These are phyloP conservation scores for Caenorhabditis virilis DNA, from an alignment of 2,888 invertebrate genomes.

Conservation along the genomic window DNA sequence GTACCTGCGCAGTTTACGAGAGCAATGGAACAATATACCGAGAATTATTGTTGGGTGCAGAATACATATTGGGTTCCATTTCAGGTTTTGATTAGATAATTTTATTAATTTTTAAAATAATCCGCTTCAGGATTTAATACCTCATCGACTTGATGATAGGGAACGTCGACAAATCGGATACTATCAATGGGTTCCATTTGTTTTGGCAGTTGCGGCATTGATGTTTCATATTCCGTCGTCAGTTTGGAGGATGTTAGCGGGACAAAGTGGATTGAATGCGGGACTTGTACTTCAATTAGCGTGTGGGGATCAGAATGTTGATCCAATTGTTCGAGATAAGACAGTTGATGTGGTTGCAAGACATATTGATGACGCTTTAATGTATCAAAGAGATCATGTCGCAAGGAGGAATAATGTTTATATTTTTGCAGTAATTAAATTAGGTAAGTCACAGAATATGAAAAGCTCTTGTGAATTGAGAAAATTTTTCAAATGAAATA, in stretches of 20 bases:
- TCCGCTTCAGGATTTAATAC: constrained; percentile 69
- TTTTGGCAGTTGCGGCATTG: constrained; percentile 65
- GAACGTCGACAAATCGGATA: constrained; percentile 67
- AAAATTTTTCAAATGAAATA: too few relatives aligned
- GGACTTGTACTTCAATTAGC: constrained; percentile 68
- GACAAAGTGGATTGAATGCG: constrained; percentile 70
- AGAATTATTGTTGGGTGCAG: constrained; percentile 72
- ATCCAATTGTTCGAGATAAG: constrained; percentile 70
- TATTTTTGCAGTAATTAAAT: constrained; percentile 50
- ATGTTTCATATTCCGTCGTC: constrained; percentile 68
- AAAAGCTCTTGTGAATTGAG: too few relatives aligned
- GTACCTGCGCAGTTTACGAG: constrained; percentile 72
- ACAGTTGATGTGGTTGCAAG: constrained; percentile 71
- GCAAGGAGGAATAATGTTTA: constrained; percentile 53
- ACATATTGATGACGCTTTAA: constrained; percentile 72
- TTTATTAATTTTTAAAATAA: too few relatives aligned
- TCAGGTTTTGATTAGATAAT: too few relatives aligned
- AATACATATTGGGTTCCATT: constrained; percentile 68
- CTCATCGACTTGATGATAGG: constrained; percentile 68
- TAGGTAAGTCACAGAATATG: too few relatives aligned
- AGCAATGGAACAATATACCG: constrained; percentile 73
- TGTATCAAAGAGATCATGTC: constrained; percentile 68
- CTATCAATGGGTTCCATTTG: constrained; percentile 66
- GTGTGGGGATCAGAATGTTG: constrained; percentile 69
- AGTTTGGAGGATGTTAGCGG: constrained; percentile 67